phyloP scores from a whole-genome alignment of 2,113 vertebrate species.

The Neolamprologus sp. region DNA sequence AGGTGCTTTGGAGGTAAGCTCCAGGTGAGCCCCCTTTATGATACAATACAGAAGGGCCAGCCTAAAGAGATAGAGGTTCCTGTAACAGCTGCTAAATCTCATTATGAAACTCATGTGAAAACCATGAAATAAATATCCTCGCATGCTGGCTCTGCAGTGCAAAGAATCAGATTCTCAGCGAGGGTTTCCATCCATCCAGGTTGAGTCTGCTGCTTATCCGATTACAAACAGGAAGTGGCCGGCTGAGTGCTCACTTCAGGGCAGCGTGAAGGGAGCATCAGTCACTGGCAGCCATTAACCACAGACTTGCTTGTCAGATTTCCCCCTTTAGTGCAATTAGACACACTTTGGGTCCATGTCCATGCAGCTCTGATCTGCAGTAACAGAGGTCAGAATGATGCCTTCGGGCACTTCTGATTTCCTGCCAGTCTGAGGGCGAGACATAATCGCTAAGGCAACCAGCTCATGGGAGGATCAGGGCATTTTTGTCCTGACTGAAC shows the following conservation, averaged over 20 bases:
- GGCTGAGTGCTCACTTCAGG: constrained; percentile 1
- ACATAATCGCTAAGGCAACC: background rate
- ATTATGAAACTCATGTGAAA: constrained; percentile 9
- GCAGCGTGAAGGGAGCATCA: background rate
- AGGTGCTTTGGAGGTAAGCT: background rate
- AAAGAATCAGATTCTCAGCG: background rate
- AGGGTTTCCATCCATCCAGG: background rate
- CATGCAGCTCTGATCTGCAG: constrained; percentile 4
- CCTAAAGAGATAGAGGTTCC: background rate
- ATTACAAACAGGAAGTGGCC: constrained; percentile 31
- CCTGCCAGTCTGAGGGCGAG: constrained; percentile 2
- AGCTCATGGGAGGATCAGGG: background rate
- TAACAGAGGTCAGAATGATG: constrained; percentile 2
- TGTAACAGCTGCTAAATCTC: background rate
- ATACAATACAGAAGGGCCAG: background rate
- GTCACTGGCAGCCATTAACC: constrained; percentile 24
- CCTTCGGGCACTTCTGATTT: constrained; percentile 29
- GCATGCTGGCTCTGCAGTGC: background rate
- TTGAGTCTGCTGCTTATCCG: constrained; percentile 8
- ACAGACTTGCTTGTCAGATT: constrained; percentile 10
- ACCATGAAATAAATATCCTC: constrained; percentile 12
- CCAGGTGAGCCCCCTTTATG: background rate
- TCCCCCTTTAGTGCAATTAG: constrained; percentile 39
- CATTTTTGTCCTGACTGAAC: background rate
- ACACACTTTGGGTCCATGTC: constrained; percentile 18